phyloP scores from a whole-genome alignment of 1,140 invertebrate species.

The Papilio polytes region DNA sequence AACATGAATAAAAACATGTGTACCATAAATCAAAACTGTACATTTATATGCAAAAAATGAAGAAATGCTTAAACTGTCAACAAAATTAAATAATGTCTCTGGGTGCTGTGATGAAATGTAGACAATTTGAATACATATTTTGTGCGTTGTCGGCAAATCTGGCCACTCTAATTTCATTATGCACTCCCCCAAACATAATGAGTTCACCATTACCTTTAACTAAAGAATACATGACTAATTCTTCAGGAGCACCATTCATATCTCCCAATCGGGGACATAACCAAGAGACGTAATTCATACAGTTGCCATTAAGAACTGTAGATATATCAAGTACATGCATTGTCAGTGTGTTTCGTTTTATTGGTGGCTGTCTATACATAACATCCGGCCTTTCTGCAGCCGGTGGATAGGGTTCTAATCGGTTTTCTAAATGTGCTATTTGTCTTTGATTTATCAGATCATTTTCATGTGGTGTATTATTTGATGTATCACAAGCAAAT shows the following conservation, averaged over 20 bases:
- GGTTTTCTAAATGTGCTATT: slow-evolving; percentile 77
- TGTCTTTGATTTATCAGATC: slow-evolving; percentile 79
- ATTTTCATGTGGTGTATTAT: slow-evolving; percentile 68
- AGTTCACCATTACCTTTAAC: slow-evolving; percentile 95
- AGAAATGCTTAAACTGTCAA: slow-evolving; percentile 7
- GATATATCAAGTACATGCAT: slow-evolving; percentile 95
- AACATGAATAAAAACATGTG: not conserved
- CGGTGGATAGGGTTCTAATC: slow-evolving; percentile 60
- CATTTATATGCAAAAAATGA: slow-evolving; percentile 14
- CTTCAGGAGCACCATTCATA: slow-evolving; percentile 90
- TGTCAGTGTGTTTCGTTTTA: slow-evolving; percentile 87
- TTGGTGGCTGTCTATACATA: slow-evolving; percentile 65
- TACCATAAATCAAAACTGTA: slow-evolving; percentile 13
- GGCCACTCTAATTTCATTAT: slow-evolving; percentile 87
- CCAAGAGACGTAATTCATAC: slow-evolving; percentile 89
- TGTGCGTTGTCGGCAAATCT: slow-evolving; percentile 82
- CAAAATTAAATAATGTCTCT: slow-evolving; percentile 87
- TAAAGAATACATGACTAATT: slow-evolving; percentile 95
- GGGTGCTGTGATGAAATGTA: slow-evolving; percentile 91
- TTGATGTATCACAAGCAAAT: slow-evolving; percentile 83
- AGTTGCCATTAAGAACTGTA: slow-evolving; percentile 86
- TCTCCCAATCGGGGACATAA: slow-evolving; percentile 87
- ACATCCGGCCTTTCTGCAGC: slow-evolving; percentile 48
- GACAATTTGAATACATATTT: slow-evolving; percentile 89
- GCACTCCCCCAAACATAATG: slow-evolving; percentile 97